Evolutionary conservation across 2,113 vertebrate species (phyloP).

Genomic region (Aphyosemion australe): DNA sequence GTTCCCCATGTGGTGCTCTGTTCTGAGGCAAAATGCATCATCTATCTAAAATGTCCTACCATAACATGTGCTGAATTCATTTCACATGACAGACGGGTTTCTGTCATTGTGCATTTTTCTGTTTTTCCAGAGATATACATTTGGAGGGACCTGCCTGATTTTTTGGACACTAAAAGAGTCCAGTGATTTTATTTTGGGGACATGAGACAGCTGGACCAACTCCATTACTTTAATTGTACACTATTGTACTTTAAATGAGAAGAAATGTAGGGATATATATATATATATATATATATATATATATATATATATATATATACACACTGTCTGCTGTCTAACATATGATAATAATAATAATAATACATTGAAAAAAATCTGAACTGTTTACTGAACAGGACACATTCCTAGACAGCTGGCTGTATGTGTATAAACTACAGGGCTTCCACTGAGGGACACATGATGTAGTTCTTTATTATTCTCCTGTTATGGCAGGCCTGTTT

Average conservation of each 20-base stretch:
- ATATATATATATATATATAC: too few relatives aligned
- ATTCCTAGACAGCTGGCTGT: not conserved
- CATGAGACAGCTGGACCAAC: too few relatives aligned
- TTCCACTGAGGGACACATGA: not conserved
- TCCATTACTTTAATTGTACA: too few relatives aligned
- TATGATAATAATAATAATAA: too few relatives aligned
- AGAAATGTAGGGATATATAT: too few relatives aligned
- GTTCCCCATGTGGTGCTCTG: conserved; percentile 47
- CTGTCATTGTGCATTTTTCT: not conserved
- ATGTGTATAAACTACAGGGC: not conserved
- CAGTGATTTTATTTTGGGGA: too few relatives aligned
- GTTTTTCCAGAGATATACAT: not conserved
- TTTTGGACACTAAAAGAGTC: not conserved
- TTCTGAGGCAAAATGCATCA: conserved; percentile 31
- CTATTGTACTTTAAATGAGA: too few relatives aligned
- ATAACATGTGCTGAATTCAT: conserved; percentile 41
- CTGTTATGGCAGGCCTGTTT: not conserved
- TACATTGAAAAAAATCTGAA: too few relatives aligned
- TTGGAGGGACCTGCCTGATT: not conserved
- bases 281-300: too few relatives aligned
- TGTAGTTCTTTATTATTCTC: conserved; percentile 10
- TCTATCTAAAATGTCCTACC: conserved; percentile 44
- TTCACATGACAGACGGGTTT: conserved; percentile 41
- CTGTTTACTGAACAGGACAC: not conserved
- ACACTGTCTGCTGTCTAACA: too few relatives aligned